Percentiles rank a stretch among this genome's conserved stretches.
These are phyloP conservation scores for Macrochelys suwanniensis DNA, from an alignment of 2,797 vertebrate genomes.

Conservation along the genomic window DNA sequence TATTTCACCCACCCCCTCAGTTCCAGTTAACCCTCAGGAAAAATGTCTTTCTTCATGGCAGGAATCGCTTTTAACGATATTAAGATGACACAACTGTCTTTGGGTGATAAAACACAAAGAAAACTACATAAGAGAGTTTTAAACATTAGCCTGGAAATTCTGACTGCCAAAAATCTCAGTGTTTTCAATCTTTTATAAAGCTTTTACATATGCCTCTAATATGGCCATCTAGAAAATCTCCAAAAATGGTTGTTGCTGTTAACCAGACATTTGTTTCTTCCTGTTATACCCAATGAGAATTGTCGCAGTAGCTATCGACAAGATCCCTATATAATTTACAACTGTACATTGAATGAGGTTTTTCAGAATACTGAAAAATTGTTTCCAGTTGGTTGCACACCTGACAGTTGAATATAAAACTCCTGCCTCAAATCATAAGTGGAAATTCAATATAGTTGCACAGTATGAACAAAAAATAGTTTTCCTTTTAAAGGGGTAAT, in stretches of 20 bases:
- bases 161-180: not conserved
- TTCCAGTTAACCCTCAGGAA: conserved; percentile 74
- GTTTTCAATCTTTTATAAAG: not conserved
- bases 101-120: conserved; percentile 16
- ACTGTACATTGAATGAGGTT: conserved; percentile 50
- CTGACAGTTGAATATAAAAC: conserved; percentile 61
- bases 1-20: conserved; percentile 49
- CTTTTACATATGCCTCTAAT: not conserved
- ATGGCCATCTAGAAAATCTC: not conserved
- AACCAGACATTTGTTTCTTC: not conserved
- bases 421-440: conserved; percentile 51
- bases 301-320: not conserved
- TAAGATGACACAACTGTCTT: conserved; percentile 52
- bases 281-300: not conserved
- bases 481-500: conserved; percentile 29
- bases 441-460: conserved; percentile 65
- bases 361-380: conserved; percentile 63
- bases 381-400: conserved; percentile 55
- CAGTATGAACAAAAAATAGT: conserved; percentile 41
- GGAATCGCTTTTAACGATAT: conserved; percentile 59
- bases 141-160: not conserved
- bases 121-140: not conserved
- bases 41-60: conserved; percentile 71
- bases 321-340: conserved; percentile 33
- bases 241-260: not conserved